Conservation (phyloP, 2,797 vertebrate species). For the Notolabrus celidotus region DNA sequence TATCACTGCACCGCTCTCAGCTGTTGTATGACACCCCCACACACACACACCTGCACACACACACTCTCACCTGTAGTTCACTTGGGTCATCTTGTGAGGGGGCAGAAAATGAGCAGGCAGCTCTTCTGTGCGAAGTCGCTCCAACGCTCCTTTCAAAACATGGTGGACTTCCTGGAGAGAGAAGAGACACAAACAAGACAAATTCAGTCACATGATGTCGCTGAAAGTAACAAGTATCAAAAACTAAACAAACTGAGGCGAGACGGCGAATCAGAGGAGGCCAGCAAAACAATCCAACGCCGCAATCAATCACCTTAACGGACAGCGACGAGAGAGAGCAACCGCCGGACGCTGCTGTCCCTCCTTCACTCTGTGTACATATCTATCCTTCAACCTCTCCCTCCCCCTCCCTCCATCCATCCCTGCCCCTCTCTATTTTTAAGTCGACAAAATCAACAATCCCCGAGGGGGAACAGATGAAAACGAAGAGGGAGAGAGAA, state of each 20-base stretch:
- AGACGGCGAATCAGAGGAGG: constrained; percentile 13
- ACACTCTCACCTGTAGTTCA: constrained; percentile 70
- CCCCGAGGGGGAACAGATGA: constrained; percentile 33
- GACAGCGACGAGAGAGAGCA: constrained; percentile 20
- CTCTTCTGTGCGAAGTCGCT: constrained; percentile 52
- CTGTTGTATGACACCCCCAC: constrained; percentile 7
- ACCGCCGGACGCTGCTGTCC: constrained; percentile 38
- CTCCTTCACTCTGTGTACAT: constrained; percentile 46
- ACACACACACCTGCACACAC: neutral
- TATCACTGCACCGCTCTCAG: constrained; percentile 4
- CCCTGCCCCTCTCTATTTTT: constrained; percentile 65
- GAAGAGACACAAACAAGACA: neutral
- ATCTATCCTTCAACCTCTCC: constrained; percentile 53
- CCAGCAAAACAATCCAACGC: constrained; percentile 38
- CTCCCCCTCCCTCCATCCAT: constrained; percentile 44
- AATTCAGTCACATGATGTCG: neutral
- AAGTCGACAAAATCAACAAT: constrained; percentile 59
- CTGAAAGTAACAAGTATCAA: too few relatives aligned
- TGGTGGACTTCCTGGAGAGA: constrained; percentile 71
- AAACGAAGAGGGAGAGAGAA: constrained; percentile 18
- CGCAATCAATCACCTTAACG: constrained; percentile 65
- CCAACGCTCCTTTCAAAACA: constrained; percentile 66
- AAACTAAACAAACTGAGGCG: too few relatives aligned
- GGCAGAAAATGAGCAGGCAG: constrained; percentile 23
- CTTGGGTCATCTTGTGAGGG: constrained; percentile 64